These are phyloP conservation scores for Cremastobaeus sp. DNA, from an alignment of 2,888 invertebrate species.

Conservation along the genomic window DNA sequence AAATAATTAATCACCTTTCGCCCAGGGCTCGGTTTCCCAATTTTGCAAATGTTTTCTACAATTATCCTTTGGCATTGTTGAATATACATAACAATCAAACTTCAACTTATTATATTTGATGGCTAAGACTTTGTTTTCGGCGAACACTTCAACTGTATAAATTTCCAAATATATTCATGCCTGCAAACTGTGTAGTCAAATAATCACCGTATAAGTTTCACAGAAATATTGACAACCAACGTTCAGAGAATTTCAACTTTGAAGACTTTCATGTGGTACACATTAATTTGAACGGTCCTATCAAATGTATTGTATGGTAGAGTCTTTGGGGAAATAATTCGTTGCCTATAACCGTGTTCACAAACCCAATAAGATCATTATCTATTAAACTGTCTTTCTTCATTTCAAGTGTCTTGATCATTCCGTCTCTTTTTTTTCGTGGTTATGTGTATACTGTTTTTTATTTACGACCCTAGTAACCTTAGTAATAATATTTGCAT, in stretches of 20 bases:
- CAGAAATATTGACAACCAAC: neutral
- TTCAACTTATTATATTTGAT: neutral
- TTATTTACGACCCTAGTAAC: too few relatives aligned
- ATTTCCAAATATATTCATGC: too few relatives aligned
- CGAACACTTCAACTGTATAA: neutral
- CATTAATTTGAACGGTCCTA: neutral
- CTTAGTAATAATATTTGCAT: too few relatives aligned
- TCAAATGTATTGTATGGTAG: neutral
- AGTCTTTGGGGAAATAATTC: too few relatives aligned
- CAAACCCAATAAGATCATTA: too few relatives aligned
- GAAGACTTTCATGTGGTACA: neutral
- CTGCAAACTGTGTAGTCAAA: neutral
- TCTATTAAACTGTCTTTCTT: too few relatives aligned
- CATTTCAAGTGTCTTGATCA: too few relatives aligned
- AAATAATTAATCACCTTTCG: slow-evolving; percentile 4
- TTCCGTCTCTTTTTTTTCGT: too few relatives aligned
- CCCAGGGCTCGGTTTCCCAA: slow-evolving; percentile 17
- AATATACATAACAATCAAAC: neutral
- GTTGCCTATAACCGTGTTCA: too few relatives aligned
- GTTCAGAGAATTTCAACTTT: too few relatives aligned
- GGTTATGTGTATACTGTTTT: too few relatives aligned
- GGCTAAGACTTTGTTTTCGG: too few relatives aligned
- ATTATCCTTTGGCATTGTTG: slow-evolving; percentile 20
- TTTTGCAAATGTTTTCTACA: slow-evolving; percentile 19
- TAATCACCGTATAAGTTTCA: neutral